Conservation (phyloP, 2,113 vertebrate genomes). For the Dryoscopus gambensis region DNA sequence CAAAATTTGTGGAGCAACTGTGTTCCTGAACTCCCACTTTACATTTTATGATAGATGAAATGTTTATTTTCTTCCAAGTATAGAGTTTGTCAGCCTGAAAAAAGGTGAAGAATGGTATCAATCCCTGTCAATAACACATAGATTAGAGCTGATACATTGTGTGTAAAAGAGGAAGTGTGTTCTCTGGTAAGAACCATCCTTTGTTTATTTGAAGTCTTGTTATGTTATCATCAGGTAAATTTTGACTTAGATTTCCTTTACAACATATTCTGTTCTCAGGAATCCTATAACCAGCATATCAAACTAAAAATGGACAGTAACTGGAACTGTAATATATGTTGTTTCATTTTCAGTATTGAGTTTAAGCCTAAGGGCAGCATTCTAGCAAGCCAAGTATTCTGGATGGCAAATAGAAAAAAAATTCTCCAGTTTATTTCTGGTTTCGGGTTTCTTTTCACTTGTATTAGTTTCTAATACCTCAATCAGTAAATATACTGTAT, state of each 20-base stretch:
- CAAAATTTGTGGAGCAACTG: not conserved
- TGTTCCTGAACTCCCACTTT: not conserved
- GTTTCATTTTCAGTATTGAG: not conserved
- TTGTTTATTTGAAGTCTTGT: not conserved
- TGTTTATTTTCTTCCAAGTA: not conserved
- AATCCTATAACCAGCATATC: not conserved
- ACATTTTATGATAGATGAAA: not conserved
- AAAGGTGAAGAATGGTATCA: not conserved
- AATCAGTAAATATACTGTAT: not conserved
- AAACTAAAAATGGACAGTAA: not conserved
- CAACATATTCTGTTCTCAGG: not conserved
- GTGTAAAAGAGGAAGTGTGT: not conserved
- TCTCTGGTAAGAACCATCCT: not conserved
- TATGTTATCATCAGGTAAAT: not conserved
- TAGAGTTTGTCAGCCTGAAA: not conserved
- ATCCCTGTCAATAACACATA: not conserved
- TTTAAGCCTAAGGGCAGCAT: not conserved
- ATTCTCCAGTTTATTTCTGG: not conserved
- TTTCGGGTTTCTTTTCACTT: not conserved
- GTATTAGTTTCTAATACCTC: not conserved
- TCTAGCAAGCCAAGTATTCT: not conserved
- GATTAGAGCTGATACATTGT: not conserved
- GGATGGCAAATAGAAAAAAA: not conserved
- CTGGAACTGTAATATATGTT: not conserved
- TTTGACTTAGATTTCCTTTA: not conserved